phyloP scores from a whole-genome alignment of 2,797 vertebrate genomes.

The Argentina silus region DNA sequence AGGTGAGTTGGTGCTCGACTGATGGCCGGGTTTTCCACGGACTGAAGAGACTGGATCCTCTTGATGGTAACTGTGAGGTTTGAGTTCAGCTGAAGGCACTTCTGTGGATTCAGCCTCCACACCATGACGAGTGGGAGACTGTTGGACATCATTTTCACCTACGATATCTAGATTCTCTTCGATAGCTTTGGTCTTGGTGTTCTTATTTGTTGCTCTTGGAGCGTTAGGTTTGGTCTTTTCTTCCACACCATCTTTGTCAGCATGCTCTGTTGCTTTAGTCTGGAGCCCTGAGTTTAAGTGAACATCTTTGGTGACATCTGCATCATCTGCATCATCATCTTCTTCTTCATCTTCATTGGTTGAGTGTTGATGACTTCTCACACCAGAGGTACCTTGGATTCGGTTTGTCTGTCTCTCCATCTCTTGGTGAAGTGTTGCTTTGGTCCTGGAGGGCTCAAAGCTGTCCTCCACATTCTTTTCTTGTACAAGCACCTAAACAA shows the following conservation, averaged over 20 bases:
- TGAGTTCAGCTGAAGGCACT: not conserved
- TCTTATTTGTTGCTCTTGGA: conserved; percentile 15
- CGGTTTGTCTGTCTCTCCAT: conserved; percentile 2
- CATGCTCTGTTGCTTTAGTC: conserved; percentile 39
- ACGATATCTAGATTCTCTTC: not conserved
- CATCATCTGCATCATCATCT: not conserved
- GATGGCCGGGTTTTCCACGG: not conserved
- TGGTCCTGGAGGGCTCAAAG: conserved; percentile 4
- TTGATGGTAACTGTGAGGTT: not conserved
- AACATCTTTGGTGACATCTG: conserved; percentile 40
- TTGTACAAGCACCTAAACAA: conserved; percentile 63
- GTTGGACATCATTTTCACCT: not conserved
- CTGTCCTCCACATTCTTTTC: conserved; percentile 51
- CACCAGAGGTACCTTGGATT: not conserved
- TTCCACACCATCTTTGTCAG: conserved; percentile 19
- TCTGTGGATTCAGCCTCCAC: not conserved
- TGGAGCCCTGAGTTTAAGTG: conserved; percentile 22
- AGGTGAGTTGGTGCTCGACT: not conserved
- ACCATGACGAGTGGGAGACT: not conserved
- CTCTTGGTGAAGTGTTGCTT: conserved; percentile 33
- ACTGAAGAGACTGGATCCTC: not conserved
- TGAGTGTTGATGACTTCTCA: conserved; percentile 10
- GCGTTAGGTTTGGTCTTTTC: conserved; percentile 29
- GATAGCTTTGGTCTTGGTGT: conserved; percentile 13
- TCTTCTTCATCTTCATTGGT: conserved; percentile 2